phyloP scores from a whole-genome alignment of 2,888 invertebrate species.

The Pandemis heparana region DNA sequence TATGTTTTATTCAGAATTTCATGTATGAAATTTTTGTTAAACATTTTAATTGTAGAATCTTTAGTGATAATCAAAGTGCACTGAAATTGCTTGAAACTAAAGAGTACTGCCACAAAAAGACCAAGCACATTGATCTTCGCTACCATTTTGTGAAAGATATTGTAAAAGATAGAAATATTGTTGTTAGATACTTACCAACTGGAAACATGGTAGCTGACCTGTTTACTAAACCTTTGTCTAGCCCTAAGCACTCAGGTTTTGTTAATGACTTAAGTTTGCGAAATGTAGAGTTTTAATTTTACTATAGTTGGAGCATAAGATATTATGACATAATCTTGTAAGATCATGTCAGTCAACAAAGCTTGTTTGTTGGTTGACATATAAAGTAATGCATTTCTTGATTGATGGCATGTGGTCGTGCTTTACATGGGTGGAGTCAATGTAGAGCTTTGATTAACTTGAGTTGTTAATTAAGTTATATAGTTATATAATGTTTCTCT shows the following conservation, averaged over 20 bases:
- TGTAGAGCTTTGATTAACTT: conserved; percentile 14
- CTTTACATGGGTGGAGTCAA: not conserved
- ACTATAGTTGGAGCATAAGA: not conserved
- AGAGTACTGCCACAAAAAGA: conserved; percentile 42
- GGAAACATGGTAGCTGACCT: too few relatives aligned
- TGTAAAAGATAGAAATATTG: not conserved
- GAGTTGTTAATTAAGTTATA: conserved; percentile 14
- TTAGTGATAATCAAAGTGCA: conserved; percentile 45
- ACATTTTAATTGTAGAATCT: conserved; percentile 21
- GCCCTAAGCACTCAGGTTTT: too few relatives aligned
- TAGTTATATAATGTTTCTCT: conserved; percentile 11
- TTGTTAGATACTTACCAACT: too few relatives aligned
- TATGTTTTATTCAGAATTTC: conserved; percentile 31
- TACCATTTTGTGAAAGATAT: conserved; percentile 42
- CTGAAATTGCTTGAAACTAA: conserved; percentile 32
- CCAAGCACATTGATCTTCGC: conserved; percentile 9
- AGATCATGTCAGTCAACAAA: not conserved
- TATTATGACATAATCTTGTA: not conserved
- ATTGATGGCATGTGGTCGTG: not conserved
- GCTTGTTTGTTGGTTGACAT: conserved; percentile 7
- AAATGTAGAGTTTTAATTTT: not conserved
- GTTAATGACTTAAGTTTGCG: too few relatives aligned
- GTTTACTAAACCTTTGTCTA: too few relatives aligned
- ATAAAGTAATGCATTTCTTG: not conserved
- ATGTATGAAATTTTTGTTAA: conserved; percentile 22